Evolutionary conservation across 2,888 invertebrate species (phyloP), one percentile per base, ranked within the genome.

Genomic region (Theretra japonica): DNA sequence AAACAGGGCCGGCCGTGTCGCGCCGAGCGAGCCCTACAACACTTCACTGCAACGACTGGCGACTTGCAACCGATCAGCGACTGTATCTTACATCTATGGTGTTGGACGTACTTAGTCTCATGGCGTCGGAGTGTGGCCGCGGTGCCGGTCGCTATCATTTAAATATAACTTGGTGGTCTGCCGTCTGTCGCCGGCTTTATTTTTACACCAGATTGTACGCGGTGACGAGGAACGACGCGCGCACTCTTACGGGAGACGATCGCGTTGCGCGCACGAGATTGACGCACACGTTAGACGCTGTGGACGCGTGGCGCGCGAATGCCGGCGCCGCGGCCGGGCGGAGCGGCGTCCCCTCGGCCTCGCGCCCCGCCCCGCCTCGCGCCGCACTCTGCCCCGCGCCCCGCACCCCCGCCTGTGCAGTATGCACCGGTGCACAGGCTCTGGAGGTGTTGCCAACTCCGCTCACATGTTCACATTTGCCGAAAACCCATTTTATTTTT

Each of bases 101-200:
- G 82, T 85, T 79, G 77, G 88, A 92, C 94, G 90, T 94, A 94
- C 94, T 93, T 90, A 91, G 87, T 89, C 90, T 92, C 94, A 94
- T 94, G 91, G 78, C 83, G 89, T 86, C 89, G 89, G 86, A 85
- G 91, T 85, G 86, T 87, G 84, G 90, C 86, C 87, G 86, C 86
- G 88, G 86, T 86, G 88, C 86, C 87, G 89, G 90, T 88, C 84
- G 92, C 90, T 93, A 92, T 92, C 94, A 94, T 94, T 94, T 94
- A 94, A 92, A 93, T 93, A 91, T 94, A 94, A 92, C 93, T 90
- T 88, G 89, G 88, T 85, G 89, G 85, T 87, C 87, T 87, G 88
- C 86, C 85, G 93, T 93, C 91, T 92, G 91, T 91, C 91, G 90
- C 88, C 91, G 92, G 89, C 91, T 92, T 92, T 93, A 93, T 94